Base-by-base conservation (phyloP, 2,113 vertebrate genomes). In the Oriolus oriolus region DNA sequence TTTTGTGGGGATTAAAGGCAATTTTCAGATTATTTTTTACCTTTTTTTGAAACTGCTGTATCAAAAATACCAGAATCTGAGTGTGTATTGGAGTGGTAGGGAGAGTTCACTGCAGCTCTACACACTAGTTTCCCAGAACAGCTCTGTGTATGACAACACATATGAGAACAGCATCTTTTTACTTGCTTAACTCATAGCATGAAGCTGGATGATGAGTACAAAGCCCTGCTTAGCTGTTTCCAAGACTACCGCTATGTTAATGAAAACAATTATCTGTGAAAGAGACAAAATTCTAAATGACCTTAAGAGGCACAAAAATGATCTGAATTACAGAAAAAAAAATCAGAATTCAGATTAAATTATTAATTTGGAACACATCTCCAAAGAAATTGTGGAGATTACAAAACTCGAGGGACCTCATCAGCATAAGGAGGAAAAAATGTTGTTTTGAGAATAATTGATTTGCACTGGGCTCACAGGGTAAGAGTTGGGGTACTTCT, bases 161-260 rank as follows among this genome's bases (percentile, higher is more conserved):
- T 22, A n/a, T 53, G 54, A 86, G 24, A 70, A 11, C 30, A 56
- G 35, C 10, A 8, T 77, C 63, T 90, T 87, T 92, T 92, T 9
- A 45, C 41, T 84, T 75, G 39, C 44, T 78, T 69, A 87, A 56
- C 35, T 66, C 80, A 68, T 63, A 75, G 64, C 56, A 56, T 47
- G 27, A 74, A 89, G 41, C 37, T 60, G 49, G 57, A 52, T 44
- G 54, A 64, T 41, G 49, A 47, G 17, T 54, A 68, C 19, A 78
- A 96, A 76, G 4, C 69, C 82, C 81, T 87, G 39, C 56, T 82
- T 56, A 75, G 61, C 56, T 85, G 87, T 94, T 94, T 96, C 93
- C 65, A 91, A 89, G 94, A 73, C 94, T 95, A 91, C 84, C 53
- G 53, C 16, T 89, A 26, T 82, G 57, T 87, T 91, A 82, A 91